Conservation (phyloP, 37 sponge, comb jelly and placozoan species). For the Dysidea cf. avara region DNA sequence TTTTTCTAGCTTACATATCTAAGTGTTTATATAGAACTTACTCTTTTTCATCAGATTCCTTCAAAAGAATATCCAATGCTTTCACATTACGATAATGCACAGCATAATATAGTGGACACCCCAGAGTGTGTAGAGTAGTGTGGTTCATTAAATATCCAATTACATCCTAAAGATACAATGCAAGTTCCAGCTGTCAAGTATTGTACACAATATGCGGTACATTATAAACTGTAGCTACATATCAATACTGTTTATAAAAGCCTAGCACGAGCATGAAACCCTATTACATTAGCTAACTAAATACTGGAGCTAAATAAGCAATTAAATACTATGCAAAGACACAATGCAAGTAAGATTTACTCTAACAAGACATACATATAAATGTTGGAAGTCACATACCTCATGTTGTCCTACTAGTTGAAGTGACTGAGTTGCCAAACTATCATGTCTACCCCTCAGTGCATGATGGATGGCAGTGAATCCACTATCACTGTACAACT, state of each 20-base stretch:
- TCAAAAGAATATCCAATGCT: constrained; percentile 19
- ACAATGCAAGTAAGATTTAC: no score
- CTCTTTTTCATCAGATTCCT: constrained; percentile 13
- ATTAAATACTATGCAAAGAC: no score
- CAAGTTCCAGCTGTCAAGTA: no score
- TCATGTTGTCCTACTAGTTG: constrained; percentile 32
- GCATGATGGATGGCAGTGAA: constrained; percentile 37
- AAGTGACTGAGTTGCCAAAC: constrained; percentile 1
- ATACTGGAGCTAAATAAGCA: no score
- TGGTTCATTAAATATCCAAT: constrained; percentile 1
- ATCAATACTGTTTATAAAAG: no score
- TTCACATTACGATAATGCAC: constrained; percentile 43
- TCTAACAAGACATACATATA: no score
- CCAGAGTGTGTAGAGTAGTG: neutral
- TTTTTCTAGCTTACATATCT: no score
- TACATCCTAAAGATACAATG: constrained; percentile 7
- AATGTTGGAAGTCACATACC: no score
- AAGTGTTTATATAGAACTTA: constrained; percentile 7
- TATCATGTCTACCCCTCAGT: constrained; percentile 29
- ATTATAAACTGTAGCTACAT: no score
- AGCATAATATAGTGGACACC: constrained; percentile 60
- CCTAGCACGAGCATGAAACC: no score
- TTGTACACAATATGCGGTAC: no score
- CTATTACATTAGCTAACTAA: no score
- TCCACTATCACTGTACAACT: neutral